These are phyloP conservation scores for Amblyornis subalaris DNA, from an alignment of 2,113 vertebrate species.

Conservation along the genomic window DNA sequence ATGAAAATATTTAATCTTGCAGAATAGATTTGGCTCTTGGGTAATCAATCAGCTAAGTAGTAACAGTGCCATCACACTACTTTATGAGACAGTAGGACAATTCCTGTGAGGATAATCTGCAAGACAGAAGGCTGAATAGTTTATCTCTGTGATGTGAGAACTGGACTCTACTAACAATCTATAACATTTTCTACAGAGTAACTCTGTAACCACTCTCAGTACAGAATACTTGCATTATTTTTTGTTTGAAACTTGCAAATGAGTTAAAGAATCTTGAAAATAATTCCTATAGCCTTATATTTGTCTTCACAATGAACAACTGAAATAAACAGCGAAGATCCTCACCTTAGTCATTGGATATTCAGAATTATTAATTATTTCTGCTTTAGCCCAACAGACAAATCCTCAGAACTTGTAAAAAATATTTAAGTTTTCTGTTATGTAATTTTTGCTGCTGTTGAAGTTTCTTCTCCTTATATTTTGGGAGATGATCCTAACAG, in stretches of 20 bases:
- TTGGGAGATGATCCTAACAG: not conserved
- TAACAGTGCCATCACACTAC: conserved; percentile 35
- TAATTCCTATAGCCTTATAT: not conserved
- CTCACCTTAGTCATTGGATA: not conserved
- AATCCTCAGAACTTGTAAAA: not conserved
- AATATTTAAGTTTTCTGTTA: not conserved
- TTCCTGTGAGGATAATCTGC: conserved; percentile 21
- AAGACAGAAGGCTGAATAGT: conserved; percentile 20
- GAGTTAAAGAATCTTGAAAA: not conserved
- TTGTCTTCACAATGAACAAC: not conserved
- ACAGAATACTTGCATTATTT: not conserved
- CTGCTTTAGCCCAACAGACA: not conserved
- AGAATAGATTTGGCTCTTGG: not conserved
- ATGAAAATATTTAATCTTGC: conserved; percentile 21
- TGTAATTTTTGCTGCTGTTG: not conserved
- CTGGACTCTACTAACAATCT: not conserved
- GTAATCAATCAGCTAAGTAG: conserved; percentile 22
- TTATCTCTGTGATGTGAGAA: not conserved
- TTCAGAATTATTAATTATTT: not conserved
- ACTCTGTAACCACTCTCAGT: not conserved
- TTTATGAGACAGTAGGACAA: conserved; percentile 42
- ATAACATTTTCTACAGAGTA: not conserved
- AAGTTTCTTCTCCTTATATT: not conserved
- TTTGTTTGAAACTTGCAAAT: not conserved
- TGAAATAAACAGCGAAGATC: not conserved